Base-by-base conservation (phyloP, 2,888 invertebrate genomes). In the Schizotus pectinicornis region DNA sequence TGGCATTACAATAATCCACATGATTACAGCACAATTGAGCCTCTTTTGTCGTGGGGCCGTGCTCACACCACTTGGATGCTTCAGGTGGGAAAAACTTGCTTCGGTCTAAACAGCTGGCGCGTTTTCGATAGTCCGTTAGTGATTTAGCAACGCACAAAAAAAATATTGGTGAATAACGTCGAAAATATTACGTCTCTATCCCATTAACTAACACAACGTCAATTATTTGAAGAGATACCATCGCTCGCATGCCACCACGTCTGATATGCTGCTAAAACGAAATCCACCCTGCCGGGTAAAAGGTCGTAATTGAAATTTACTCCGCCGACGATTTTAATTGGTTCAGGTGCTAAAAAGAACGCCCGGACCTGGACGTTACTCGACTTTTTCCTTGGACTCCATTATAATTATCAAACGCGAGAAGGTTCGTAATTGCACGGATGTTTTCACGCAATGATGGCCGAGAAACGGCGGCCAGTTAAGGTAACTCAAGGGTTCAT, bases 61-160 rank as follows among this genome's bases (percentile, higher is more conserved):
- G 72, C 63, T 72, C 75, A 78, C 86, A 86, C 78, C 74, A 77
- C 65, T 74, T 74, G 43, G 86, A 83, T 68, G 80, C 78, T 78
- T 86, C 87, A 70, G 86, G 86, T 68, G 88, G 88, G 74, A 87
- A 84, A 83, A 74, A 79, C 35, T 73, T 56, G 63, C 62, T 69
- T 71, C 71, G 73, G 73, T 77, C 65, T 67, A 78, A 71, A 74
- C 80, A 80, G 60, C 79, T 77, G 59, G 49, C 43, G 45, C 49
- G 39, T 57, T 53, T 54, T 52, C 39, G 37, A 56, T 30, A 48
- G 55, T 49, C 55, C 55, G 55, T 56, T 56, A 56, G 55, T 56
- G 41, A 43, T 56, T 54, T 54, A 54, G 47, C 38, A 54, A 47
- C 30, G 39, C 12, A 39, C 31, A 39, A 30, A 50, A 48, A 12